Evolutionary conservation across 2,797 vertebrate species (phyloP).

Genomic region (Natrix natrix): DNA sequence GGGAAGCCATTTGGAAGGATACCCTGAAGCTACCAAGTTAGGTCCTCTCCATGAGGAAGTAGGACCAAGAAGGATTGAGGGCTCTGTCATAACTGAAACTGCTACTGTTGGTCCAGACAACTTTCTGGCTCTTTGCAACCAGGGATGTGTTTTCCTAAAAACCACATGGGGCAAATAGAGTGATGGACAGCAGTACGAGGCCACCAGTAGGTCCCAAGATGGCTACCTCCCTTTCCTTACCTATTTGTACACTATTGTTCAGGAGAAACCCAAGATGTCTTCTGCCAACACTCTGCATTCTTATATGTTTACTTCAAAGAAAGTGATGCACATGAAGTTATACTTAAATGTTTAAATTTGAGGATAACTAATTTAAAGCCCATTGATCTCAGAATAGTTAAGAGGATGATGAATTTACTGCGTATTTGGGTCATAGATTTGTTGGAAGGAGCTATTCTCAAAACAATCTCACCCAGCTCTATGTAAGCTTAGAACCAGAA

Average conservation of each 20-base stretch:
- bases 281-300: not conserved
- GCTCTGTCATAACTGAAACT: not conserved
- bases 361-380: not conserved
- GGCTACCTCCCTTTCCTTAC: not conserved
- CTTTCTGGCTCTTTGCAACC: not conserved
- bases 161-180: not conserved
- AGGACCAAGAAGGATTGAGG: not conserved
- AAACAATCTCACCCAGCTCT: not conserved
- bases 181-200: not conserved
- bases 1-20: not conserved
- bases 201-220: not conserved
- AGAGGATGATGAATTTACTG: not conserved
- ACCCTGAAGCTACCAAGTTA: not conserved
- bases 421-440: not conserved
- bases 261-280: conserved; percentile 30
- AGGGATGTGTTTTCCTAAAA: not conserved
- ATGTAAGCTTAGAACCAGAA: not conserved
- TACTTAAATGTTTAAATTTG: not conserved
- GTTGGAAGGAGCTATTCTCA: not conserved
- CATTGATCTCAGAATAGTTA: not conserved
- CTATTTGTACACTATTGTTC: not conserved
- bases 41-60: not conserved
- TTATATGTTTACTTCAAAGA: not conserved
- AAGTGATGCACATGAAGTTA: not conserved
- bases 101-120: not conserved